A percentile compares a stretch with the other conserved stretches of the same genome.
Evolutionary conservation across 2,113 vertebrate genomes (phyloP).

Genomic region (Aplodontia rufa): DNA sequence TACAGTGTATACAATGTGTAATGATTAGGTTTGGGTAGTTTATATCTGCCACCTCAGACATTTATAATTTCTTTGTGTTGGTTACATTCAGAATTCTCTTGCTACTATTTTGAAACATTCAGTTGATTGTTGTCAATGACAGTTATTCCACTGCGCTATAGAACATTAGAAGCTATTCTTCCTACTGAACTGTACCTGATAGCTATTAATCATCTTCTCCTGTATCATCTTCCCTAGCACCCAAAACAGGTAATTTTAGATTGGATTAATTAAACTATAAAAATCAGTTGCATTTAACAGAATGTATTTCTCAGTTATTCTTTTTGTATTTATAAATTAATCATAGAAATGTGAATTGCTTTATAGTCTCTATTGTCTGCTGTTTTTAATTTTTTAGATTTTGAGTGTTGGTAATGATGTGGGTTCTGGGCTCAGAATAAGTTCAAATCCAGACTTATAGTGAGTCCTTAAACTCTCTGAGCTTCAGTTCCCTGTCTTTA

Average conservation of each 20-base stretch:
- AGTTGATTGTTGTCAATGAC: neutral
- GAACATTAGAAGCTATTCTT: no score
- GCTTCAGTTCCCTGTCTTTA: conserved; percentile 69
- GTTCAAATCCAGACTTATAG: conserved; percentile 44
- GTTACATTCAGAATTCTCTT: neutral
- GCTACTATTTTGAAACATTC: neutral
- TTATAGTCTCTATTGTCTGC: neutral
- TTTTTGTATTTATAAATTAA: conserved; percentile 54
- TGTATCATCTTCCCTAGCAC: neutral
- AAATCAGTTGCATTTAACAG: conserved; percentile 49
- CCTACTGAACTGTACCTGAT: no score
- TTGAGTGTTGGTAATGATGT: conserved; percentile 15
- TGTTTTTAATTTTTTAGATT: conserved; percentile 32
- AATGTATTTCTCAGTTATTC: neutral
- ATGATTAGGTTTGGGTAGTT: neutral
- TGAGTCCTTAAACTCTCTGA: neutral
- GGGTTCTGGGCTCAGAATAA: conserved; percentile 19
- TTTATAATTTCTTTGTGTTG: neutral
- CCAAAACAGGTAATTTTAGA: neutral
- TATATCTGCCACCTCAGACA: neutral
- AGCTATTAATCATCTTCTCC: neutral
- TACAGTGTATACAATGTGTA: neutral
- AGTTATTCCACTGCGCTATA: no score
- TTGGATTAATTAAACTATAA: conserved; percentile 40
- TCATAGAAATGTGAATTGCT: neutral